phyloP scores from a whole-genome alignment of 2,797 vertebrate species.

The Alfaro cultratus region DNA sequence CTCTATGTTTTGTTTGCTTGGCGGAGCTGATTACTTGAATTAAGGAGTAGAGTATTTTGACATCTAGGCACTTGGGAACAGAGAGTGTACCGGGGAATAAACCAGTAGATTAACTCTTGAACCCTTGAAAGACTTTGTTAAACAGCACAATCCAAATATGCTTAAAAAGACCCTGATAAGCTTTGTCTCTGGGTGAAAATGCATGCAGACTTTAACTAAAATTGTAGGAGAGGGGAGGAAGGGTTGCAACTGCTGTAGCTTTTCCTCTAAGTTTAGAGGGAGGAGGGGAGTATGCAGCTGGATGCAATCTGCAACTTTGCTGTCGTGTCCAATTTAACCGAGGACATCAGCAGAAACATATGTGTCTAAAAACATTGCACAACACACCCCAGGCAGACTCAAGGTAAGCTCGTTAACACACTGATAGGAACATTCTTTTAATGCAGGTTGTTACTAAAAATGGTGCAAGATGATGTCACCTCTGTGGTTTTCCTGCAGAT shows the following conservation, averaged over 20 bases:
- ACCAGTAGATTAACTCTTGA: neutral
- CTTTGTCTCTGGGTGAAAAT: neutral
- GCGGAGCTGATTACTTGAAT: neutral
- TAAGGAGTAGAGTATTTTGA: neutral
- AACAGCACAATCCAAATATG: neutral
- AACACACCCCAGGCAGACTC: conserved; percentile 1
- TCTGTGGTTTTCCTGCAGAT: neutral
- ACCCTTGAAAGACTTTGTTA: neutral
- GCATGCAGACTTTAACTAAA: neutral
- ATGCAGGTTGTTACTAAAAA: neutral
- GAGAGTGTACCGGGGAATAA: neutral
- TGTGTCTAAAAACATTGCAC: neutral
- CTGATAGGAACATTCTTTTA: conserved; percentile 14
- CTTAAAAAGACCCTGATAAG: neutral
- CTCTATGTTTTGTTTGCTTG: neutral
- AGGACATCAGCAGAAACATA: neutral
- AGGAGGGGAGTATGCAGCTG: neutral
- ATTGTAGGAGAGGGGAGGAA: neutral
- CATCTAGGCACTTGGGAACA: neutral
- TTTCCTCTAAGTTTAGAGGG: neutral
- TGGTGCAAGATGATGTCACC: conserved; percentile 29
- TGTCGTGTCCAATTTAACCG: neutral
- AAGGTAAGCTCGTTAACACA: conserved; percentile 19
- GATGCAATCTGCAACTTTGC: conserved; percentile 2
- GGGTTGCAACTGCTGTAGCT: neutral